A percentile compares a stretch with the other conserved stretches of the same genome.
Evolutionary conservation across 2,888 invertebrate species (phyloP).

Genomic region (Himalopsyche anomala): DNA sequence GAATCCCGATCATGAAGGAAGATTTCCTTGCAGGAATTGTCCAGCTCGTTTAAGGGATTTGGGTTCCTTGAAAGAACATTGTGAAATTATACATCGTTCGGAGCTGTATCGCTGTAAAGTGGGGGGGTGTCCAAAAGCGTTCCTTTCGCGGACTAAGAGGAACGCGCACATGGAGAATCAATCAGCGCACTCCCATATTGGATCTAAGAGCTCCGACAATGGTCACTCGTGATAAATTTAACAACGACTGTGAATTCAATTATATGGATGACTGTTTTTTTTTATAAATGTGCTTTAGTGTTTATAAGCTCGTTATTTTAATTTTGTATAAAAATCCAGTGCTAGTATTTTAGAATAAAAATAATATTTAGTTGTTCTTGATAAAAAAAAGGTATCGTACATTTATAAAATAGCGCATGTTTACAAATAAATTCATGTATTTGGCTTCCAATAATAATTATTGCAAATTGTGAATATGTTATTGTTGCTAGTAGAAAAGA

Average conservation of each 20-base stretch:
- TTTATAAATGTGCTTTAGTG: conserved; percentile 3
- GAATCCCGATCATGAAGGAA: conserved; percentile 81
- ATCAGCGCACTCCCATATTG: conserved; percentile 73
- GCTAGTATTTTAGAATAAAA: neutral
- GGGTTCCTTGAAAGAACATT: conserved; percentile 82
- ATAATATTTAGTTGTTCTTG: neutral
- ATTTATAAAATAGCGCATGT: conserved; percentile 7
- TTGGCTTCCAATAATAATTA: conserved; percentile 18
- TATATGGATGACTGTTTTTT: conserved; percentile 19
- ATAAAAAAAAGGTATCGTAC: neutral
- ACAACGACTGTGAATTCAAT: conserved; percentile 40
- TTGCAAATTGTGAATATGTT: neutral
- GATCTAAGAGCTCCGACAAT: conserved; percentile 55
- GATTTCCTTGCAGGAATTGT: conserved; percentile 84
- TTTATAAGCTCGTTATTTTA: neutral
- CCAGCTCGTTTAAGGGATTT: conserved; percentile 80
- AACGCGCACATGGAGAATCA: conserved; percentile 87
- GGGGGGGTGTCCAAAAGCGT: conserved; percentile 86
- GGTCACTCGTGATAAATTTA: conserved; percentile 58
- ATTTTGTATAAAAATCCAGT: conserved; percentile 19
- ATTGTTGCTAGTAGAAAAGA: no score
- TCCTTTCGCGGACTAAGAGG: conserved; percentile 86
- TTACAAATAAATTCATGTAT: neutral
- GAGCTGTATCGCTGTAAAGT: conserved; percentile 87
- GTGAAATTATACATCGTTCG: conserved; percentile 81